Evolutionary conservation across 2,797 vertebrate genomes (phyloP).

Genomic region (Microctenopoma steveboyesi): DNA sequence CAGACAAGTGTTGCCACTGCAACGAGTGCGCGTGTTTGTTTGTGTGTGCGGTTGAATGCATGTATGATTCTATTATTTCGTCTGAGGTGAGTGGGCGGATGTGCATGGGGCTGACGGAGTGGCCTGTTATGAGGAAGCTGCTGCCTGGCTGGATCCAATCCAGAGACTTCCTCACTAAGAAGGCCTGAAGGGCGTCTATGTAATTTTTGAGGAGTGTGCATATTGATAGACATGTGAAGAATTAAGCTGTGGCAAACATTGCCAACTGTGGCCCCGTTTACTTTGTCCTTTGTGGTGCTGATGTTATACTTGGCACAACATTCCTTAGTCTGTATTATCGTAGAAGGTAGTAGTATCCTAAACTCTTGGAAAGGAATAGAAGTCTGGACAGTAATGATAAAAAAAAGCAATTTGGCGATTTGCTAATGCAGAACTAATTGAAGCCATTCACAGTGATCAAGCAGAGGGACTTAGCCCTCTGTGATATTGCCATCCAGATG

Average conservation of each 20-base stretch:
- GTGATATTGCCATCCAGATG: slow-evolving; percentile 42
- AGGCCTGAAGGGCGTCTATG: slow-evolving; percentile 60
- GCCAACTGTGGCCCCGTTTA: slow-evolving; percentile 60
- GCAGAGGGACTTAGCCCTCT: slow-evolving; percentile 28
- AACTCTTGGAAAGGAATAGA: slow-evolving; percentile 25
- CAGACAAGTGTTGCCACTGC: slow-evolving; percentile 40
- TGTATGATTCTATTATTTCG: slow-evolving; percentile 57
- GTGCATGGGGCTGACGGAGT: slow-evolving; percentile 43
- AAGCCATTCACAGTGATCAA: slow-evolving; percentile 40
- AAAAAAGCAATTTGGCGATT: slow-evolving; percentile 63
- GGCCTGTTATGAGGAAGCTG: slow-evolving; percentile 48
- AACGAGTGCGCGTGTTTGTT: slow-evolving; percentile 20
- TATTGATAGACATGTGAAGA: slow-evolving; percentile 71
- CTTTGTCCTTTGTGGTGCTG: slow-evolving; percentile 47
- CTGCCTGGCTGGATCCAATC: slow-evolving; percentile 69
- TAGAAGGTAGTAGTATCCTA: slow-evolving; percentile 13
- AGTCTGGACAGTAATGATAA: slow-evolving; percentile 43
- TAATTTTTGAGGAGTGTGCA: slow-evolving; percentile 75
- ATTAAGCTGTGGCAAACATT: slow-evolving; percentile 67
- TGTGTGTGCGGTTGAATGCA: slow-evolving; percentile 27
- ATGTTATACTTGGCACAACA: slow-evolving; percentile 52
- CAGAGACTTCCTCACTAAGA: slow-evolving; percentile 68
- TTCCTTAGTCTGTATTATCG: slow-evolving; percentile 21
- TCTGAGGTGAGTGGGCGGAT: slow-evolving; percentile 49
- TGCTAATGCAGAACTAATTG: slow-evolving; percentile 67